Conservation (phyloP, 2,888 invertebrate genomes). For the Sarcophaga caerulescens region DNA sequence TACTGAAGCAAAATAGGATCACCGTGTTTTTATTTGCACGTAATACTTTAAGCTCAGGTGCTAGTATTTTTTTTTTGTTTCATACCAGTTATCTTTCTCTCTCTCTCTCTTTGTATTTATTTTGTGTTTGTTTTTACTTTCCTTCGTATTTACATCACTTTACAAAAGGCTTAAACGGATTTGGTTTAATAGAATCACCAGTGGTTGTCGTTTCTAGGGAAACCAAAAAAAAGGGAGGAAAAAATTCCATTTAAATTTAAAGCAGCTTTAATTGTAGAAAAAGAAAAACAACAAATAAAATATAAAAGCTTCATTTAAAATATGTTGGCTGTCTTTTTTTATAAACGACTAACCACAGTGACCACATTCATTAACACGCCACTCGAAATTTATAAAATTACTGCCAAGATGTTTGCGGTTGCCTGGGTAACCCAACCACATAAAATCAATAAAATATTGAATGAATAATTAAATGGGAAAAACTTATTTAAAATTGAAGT, state of each 20-base stretch:
- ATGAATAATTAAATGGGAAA: not conserved
- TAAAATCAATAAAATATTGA: not conserved
- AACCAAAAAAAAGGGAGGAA: not conserved
- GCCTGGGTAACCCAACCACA: not conserved
- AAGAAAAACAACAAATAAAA: not conserved
- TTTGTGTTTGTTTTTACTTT: not conserved
- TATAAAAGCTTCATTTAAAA: not conserved
- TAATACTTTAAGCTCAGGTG: not conserved
- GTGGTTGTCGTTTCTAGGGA: not conserved
- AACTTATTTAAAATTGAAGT: not conserved
- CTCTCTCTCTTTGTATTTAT: not conserved
- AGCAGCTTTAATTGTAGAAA: not conserved
- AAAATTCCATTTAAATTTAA: not conserved
- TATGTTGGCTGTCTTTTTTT: not conserved
- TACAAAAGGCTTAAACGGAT: constrained; percentile 23
- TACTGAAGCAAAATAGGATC: not conserved
- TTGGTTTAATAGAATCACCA: not conserved
- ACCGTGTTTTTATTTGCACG: not conserved
- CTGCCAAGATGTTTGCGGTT: not conserved
- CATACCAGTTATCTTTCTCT: not conserved
- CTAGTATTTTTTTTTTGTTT: no score
- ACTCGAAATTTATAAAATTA: not conserved
- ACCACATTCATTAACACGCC: constrained; percentile 13
- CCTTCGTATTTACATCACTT: constrained; percentile 9
- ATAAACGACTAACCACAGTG: not conserved